A percentile compares a stretch with the other conserved stretches of the same genome.
These are phyloP conservation scores for Perithous albicinctus DNA, from an alignment of 2,888 invertebrate species.

Conservation along the genomic window DNA sequence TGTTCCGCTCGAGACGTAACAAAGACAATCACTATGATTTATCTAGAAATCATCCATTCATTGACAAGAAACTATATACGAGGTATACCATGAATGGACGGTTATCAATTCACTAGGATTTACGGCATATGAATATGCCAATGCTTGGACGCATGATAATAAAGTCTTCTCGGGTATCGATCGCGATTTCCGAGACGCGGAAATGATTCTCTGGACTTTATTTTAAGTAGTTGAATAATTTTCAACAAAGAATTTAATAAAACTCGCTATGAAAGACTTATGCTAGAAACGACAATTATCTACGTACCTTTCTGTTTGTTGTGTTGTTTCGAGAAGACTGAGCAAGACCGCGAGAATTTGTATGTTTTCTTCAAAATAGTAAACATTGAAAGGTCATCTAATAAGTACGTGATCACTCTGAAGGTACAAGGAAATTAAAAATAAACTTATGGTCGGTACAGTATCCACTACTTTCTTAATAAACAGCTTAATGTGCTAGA, in stretches of 20 bases:
- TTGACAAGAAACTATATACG: background rate
- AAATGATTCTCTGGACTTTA: background rate
- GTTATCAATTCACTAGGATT: background rate
- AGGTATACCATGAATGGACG: background rate
- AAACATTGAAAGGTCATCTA: background rate
- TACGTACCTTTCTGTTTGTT: constrained; percentile 1
- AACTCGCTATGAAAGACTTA: background rate
- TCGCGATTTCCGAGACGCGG: background rate
- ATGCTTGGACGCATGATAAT: background rate
- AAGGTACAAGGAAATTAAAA: background rate
- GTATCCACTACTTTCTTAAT: background rate
- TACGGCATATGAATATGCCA: background rate
- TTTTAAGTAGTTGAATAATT: background rate
- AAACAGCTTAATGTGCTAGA: background rate
- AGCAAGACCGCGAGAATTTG: background rate
- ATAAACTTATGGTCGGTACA: background rate
- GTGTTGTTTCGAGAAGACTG: constrained; percentile 1
- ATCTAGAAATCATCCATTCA: background rate
- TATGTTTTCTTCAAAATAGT: background rate
- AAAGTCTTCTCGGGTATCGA: background rate
- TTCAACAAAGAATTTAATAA: background rate
- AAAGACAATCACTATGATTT: too few species aligned
- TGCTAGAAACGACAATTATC: background rate
- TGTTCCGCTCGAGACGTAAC: too few species aligned
- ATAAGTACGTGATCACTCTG: background rate